These are phyloP conservation scores for Dichetophora obliterata DNA, from an alignment of 2,888 invertebrate species.

Conservation along the genomic window DNA sequence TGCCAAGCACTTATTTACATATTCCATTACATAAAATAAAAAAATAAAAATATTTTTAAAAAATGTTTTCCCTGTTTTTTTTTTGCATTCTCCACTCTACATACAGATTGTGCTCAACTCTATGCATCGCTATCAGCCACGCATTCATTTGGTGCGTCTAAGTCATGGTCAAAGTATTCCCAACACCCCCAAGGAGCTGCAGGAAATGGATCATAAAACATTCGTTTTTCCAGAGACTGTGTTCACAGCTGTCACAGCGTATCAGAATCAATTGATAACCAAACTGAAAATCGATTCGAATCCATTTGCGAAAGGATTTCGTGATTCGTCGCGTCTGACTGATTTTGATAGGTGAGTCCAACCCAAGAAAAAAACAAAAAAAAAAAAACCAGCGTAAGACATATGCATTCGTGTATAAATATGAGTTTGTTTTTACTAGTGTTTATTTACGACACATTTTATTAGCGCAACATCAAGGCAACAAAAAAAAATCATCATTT, in stretches of 20 bases:
- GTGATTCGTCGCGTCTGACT: conserved; percentile 94
- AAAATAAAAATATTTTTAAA: neutral
- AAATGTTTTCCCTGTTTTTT: neutral
- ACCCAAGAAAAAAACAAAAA: conserved; percentile 31
- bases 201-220: conserved; percentile 94
- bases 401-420: neutral
- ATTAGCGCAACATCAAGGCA: neutral
- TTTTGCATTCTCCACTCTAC: conserved; percentile 38
- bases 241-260: conserved; percentile 99
- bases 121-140: conserved; percentile 99
- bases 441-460: conserved; percentile 13
- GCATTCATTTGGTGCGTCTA: conserved; percentile 94
- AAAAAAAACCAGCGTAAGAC: neutral
- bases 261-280: conserved; percentile 99
- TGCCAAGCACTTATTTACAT: neutral
- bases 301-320: conserved; percentile 98
- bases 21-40: neutral
- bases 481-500: neutral
- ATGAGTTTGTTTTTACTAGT: neutral
- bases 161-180: conserved; percentile 84
- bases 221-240: conserved; percentile 98
- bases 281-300: conserved; percentile 99
- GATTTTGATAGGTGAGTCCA: conserved; percentile 87
- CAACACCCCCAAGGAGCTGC: conserved; percentile 82
- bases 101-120: conserved; percentile 98